Evolutionary conservation across 2,888 invertebrate species (phyloP), one percentile per base, ranked within the genome.

Genomic region (Heliconius erato): DNA sequence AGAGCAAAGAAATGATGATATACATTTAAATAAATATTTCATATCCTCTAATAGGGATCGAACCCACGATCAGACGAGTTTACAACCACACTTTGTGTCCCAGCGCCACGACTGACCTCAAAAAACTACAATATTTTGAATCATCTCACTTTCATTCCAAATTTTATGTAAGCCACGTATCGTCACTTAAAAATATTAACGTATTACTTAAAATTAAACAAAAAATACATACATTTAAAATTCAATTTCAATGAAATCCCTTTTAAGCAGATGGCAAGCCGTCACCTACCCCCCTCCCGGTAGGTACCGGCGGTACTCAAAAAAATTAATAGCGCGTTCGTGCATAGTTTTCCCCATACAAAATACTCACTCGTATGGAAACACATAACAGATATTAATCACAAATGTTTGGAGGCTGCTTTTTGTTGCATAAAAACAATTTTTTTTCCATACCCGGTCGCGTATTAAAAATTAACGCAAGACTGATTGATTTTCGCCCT

Each of bases 321-420:
- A 86, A 87, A 87, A 85, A 87, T 87, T 87, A 87, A 86, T 85
- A 84, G 85, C 83, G 83, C 87, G 83, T 84, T 83, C 85, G 83
- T 85, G 83, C 84, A 86, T 85, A 84, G 74, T 85, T 86, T 54
- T 85, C 82, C 85, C 81, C 84, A 85, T 85, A 84, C 85, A 88
- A 85, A 87, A 86, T 85, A 86, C 77, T 85, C 87, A 84, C 85
- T 82, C 88, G 82, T 82, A 81, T 81, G 84, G 83, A 87, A 86
- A 86, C 84, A 84, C 86, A 85, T 86, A 87, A 85, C 87, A 82
- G 87, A 84, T 86, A 87, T 87, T 87, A 87, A 87, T 87, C 84
- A 82, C 84, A 83, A 81, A 85, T 80, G 84, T 86, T 85, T 84
- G 84, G 84, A 72, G 81, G 79, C 83, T 79, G 80, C 83, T 82